A percentile compares a stretch with the other conserved stretches of the same genome.
These are phyloP conservation scores for Syritta pipiens DNA, from an alignment of 2,888 invertebrate species.

Conservation along the genomic window DNA sequence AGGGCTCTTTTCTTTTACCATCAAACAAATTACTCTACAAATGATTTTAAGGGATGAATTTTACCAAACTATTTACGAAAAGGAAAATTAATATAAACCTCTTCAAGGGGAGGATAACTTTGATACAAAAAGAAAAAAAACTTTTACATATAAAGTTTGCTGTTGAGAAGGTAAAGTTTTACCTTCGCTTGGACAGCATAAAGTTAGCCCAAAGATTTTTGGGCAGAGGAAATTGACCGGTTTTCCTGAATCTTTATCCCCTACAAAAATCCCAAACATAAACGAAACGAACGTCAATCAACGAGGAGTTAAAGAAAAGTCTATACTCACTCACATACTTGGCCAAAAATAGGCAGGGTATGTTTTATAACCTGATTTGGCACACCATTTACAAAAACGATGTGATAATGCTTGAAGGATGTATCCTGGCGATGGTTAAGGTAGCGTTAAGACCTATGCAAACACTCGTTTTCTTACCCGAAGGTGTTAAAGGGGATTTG, in stretches of 20 bases:
- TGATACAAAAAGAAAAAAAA: neutral
- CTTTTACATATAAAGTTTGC: no score
- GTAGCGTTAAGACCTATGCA: constrained; percentile 10
- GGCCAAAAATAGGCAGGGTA: no score
- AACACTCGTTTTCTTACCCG: constrained; percentile 1
- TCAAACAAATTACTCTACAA: constrained; percentile 42
- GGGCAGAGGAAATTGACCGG: constrained; percentile 50
- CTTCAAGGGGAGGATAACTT: neutral
- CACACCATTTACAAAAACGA: neutral
- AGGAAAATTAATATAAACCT: constrained; percentile 42
- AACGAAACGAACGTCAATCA: constrained; percentile 57
- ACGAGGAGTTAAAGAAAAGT: constrained; percentile 41
- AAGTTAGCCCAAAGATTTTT: neutral
- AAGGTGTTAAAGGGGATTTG: constrained; percentile 11
- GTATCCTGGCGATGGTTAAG: neutral
- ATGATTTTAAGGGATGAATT: constrained; percentile 28
- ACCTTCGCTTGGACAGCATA: neutral
- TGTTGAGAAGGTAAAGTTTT: no score
- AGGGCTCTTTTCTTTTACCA: constrained; percentile 40
- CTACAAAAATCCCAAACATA: constrained; percentile 1
- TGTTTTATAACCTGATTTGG: constrained; percentile 20
- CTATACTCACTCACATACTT: constrained; percentile 15
- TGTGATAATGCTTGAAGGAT: neutral
- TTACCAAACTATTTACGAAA: constrained; percentile 9
- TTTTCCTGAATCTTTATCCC: constrained; percentile 29